A percentile compares a stretch with the other conserved stretches of the same genome.
Conservation (phyloP, 2,888 invertebrate genomes). For the Beris morrisii region DNA sequence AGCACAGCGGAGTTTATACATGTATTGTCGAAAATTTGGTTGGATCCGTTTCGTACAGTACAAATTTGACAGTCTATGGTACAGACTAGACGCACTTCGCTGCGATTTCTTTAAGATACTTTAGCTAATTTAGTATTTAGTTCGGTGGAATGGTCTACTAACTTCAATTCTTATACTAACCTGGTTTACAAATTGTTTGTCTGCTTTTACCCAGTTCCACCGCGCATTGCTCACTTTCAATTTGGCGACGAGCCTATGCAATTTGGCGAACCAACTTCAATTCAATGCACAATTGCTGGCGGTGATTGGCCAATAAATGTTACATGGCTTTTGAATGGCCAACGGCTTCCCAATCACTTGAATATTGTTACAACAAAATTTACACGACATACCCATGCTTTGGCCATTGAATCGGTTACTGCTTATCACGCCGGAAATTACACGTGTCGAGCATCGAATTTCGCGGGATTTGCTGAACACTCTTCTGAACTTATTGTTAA, state of each 20-base stretch:
- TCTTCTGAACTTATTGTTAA: constrained; percentile 62
- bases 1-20: constrained; percentile 64
- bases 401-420: constrained; percentile 61
- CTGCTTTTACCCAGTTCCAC: constrained; percentile 59
- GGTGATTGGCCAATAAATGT: constrained; percentile 63
- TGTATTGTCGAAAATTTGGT: constrained; percentile 63
- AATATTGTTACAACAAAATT: constrained; percentile 43
- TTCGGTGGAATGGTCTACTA: background rate
- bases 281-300: constrained; percentile 59
- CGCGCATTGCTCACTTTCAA: constrained; percentile 73
- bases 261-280: constrained; percentile 70
- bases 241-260: constrained; percentile 75
- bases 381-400: constrained; percentile 45
- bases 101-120: background rate
- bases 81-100: constrained; percentile 36
- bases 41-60: constrained; percentile 60
- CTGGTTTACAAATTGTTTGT: background rate
- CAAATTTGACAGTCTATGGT: constrained; percentile 66
- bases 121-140: constrained; percentile 37
- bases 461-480: constrained; percentile 60
- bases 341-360: constrained; percentile 47
- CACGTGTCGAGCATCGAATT: constrained; percentile 62
- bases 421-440: constrained; percentile 65
- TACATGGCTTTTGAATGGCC: constrained; percentile 61
- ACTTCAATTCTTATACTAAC: background rate